phyloP scores from a whole-genome alignment of 2,888 invertebrate genomes.

The Synanthedon formicaeformis region DNA sequence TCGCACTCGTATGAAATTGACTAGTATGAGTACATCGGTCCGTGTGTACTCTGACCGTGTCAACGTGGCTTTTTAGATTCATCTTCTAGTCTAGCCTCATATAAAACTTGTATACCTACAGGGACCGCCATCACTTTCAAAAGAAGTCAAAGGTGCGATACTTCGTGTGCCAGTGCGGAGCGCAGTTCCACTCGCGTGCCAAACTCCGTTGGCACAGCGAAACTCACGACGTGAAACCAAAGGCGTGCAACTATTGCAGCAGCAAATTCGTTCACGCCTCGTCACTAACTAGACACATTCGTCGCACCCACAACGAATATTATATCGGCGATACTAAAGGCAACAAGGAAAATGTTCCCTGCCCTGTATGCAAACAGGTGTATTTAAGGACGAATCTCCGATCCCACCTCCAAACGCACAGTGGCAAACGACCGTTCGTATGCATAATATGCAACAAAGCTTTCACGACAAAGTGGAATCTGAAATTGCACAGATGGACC shows the following conservation, averaged over 20 bases:
- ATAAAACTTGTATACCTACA: too few relatives aligned
- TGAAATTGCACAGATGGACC: constrained; percentile 90
- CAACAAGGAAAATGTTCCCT: constrained; percentile 78
- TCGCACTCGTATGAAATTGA: too few relatives aligned
- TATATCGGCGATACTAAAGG: constrained; percentile 76
- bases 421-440: constrained; percentile 79
- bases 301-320: constrained; percentile 82
- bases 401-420: constrained; percentile 84
- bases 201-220: constrained; percentile 89
- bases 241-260: constrained; percentile 86
- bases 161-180: constrained; percentile 83
- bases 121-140: constrained; percentile 79
- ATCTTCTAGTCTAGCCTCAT: too few relatives aligned
- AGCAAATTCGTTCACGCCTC: constrained; percentile 89
- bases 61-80: too few relatives aligned
- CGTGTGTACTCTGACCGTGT: too few relatives aligned
- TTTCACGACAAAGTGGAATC: constrained; percentile 91
- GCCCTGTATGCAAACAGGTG: constrained; percentile 81
- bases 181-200: constrained; percentile 84
- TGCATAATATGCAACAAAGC: constrained; percentile 87
- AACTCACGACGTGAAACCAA: constrained; percentile 84
- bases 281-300: constrained; percentile 85
- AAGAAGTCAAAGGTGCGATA: constrained; percentile 77
- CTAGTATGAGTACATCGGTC: too few relatives aligned
- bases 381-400: constrained; percentile 84